phyloP scores from a whole-genome alignment of 2,888 invertebrate genomes.

The Galerucella pusilla region DNA sequence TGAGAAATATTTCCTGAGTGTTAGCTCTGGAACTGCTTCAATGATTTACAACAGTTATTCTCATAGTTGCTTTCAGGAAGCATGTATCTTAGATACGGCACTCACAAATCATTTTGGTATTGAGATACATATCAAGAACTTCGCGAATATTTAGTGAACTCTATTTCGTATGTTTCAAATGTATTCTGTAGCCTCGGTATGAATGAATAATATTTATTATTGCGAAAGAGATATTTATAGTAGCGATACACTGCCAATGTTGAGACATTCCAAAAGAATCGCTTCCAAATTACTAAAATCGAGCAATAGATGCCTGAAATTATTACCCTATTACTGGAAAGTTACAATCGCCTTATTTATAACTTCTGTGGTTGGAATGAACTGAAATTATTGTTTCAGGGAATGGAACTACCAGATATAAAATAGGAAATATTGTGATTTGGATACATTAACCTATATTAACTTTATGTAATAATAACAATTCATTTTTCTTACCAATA shows the following conservation, averaged over 20 bases:
- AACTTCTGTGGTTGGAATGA: not conserved
- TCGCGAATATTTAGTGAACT: slow-evolving; percentile 41
- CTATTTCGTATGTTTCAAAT: slow-evolving; percentile 36
- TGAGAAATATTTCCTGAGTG: slow-evolving; percentile 29
- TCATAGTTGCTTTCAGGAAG: slow-evolving; percentile 37
- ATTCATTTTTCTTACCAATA: no score
- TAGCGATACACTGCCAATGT: slow-evolving; percentile 34
- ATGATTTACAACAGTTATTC: slow-evolving; percentile 33
- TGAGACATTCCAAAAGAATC: slow-evolving; percentile 35
- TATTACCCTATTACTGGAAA: slow-evolving; percentile 29
- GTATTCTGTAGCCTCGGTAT: slow-evolving; percentile 30
- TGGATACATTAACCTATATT: not conserved
- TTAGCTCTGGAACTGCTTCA: slow-evolving; percentile 22
- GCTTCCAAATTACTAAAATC: slow-evolving; percentile 38
- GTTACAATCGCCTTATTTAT: slow-evolving; percentile 23
- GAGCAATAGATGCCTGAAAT: slow-evolving; percentile 33
- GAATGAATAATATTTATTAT: slow-evolving; percentile 35
- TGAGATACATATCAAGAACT: slow-evolving; percentile 45
- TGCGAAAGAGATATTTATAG: slow-evolving; percentile 38
- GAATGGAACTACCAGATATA: not conserved
- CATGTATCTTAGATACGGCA: slow-evolving; percentile 39
- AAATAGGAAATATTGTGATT: not conserved
- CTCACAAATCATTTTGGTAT: slow-evolving; percentile 43
- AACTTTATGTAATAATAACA: no score
- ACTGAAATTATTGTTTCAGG: not conserved